Evolutionary conservation across 2,113 vertebrate genomes (phyloP).

Genomic region (Elanus axillaris): DNA sequence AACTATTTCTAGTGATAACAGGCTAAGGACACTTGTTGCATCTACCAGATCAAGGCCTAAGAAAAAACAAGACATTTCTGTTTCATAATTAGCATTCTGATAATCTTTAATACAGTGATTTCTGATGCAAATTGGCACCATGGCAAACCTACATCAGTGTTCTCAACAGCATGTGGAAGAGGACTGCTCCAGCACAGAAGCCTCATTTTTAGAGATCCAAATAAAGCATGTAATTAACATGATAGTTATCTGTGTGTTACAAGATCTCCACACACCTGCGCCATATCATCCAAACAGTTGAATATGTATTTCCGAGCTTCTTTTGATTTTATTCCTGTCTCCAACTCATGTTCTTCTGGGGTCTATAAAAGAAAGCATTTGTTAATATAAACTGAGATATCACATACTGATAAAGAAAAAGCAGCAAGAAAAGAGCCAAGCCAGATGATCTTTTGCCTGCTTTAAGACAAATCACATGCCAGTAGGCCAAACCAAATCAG

Average conservation of each 20-base stretch:
- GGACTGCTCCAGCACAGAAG: not conserved
- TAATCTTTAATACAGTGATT: not conserved
- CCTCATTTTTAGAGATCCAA: not conserved
- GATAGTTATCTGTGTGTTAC: not conserved
- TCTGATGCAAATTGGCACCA: not conserved
- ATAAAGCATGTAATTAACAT: not conserved
- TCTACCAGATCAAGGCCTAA: not conserved
- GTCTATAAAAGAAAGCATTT: conserved; percentile 73
- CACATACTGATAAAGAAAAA: not conserved
- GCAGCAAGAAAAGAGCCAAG: not conserved
- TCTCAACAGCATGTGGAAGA: not conserved
- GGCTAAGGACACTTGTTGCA: not conserved
- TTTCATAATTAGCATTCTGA: not conserved
- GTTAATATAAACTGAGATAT: not conserved
- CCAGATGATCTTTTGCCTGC: not conserved
- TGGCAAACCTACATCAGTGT: not conserved
- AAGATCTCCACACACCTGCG: conserved; percentile 79
- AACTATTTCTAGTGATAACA: not conserved
- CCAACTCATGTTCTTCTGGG: conserved; percentile 91
- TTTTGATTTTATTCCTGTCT: conserved; percentile 97
- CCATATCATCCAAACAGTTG: conserved; percentile 99
- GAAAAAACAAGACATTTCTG: not conserved
- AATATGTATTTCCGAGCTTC: conserved; percentile 98
- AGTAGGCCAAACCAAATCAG: not conserved
- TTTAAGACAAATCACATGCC: not conserved